phyloP scores from a whole-genome alignment of 64 coral and sea anemone species.

The Pachyseris speciosa region DNA sequence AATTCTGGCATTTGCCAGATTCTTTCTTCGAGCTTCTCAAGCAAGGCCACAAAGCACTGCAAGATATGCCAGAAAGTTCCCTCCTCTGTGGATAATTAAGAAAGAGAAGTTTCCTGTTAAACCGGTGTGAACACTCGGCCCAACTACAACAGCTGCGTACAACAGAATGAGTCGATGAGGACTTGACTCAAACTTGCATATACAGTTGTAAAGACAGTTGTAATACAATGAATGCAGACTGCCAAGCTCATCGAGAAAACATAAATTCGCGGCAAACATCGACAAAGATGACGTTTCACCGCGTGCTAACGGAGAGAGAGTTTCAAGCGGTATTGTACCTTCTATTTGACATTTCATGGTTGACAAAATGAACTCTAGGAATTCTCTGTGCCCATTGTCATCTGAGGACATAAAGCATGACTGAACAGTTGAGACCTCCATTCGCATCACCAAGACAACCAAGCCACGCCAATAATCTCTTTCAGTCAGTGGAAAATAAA shows the following conservation, averaged over 20 bases:
- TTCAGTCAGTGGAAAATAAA: constrained; percentile 39
- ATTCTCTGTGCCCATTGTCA: constrained; percentile 54
- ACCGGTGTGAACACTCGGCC: too few relatives aligned
- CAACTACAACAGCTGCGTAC: background rate
- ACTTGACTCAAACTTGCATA: too few relatives aligned
- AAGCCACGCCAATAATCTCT: constrained; percentile 71
- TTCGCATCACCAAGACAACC: constrained; percentile 38
- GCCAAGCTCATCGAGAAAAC: too few relatives aligned
- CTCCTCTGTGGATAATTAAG: background rate
- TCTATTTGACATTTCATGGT: constrained; percentile 44
- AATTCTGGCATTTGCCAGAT: constrained; percentile 42
- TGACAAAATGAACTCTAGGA: constrained; percentile 52
- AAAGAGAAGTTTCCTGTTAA: background rate
- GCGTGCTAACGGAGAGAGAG: too few relatives aligned
- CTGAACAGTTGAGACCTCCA: constrained; percentile 57
- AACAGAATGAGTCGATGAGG: too few relatives aligned
- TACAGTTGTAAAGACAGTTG: too few relatives aligned
- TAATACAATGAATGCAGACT: too few relatives aligned
- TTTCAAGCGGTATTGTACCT: too few relatives aligned
- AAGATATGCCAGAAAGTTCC: constrained; percentile 39
- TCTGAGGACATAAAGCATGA: constrained; percentile 58
- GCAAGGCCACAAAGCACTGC: constrained; percentile 37
- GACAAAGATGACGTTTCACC: too few relatives aligned
- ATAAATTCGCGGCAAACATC: too few relatives aligned
- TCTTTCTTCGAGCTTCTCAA: constrained; percentile 29